These are phyloP conservation scores for Drosophila tsacasi DNA, from an alignment of 1,140 invertebrate genomes.

Conservation along the genomic window DNA sequence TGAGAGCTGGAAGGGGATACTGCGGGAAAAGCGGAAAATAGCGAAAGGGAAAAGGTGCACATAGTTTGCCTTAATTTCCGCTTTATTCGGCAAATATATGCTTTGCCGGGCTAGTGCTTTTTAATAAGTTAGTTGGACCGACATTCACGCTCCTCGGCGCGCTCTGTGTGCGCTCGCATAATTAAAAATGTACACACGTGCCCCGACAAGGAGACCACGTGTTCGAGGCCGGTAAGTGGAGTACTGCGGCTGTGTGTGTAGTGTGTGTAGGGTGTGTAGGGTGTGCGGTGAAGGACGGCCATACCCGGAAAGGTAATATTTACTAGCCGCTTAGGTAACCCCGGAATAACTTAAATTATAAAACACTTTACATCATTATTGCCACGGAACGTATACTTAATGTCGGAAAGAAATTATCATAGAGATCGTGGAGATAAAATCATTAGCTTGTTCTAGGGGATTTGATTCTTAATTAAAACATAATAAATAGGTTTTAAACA, in stretches of 20 bases:
- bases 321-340: conserved; percentile 10
- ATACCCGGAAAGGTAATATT: conserved; percentile 19
- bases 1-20: conserved; percentile 26
- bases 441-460: neutral
- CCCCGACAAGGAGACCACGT: conserved; percentile 27
- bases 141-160: conserved; percentile 53
- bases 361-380: conserved; percentile 23
- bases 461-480: neutral
- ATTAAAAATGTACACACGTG: conserved; percentile 79
- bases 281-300: conserved; percentile 4
- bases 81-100: conserved; percentile 68
- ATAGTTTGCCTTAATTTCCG: conserved; percentile 55
- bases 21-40: neutral
- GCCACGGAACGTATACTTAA: conserved; percentile 30
- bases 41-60: conserved; percentile 11
- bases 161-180: conserved; percentile 62
- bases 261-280: neutral
- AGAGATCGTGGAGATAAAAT: neutral
- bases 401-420: neutral
- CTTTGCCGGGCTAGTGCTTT: conserved; percentile 52
- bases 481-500: too few species aligned
- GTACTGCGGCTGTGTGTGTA: neutral
- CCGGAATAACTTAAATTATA: conserved; percentile 20
- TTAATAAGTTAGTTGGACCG: conserved; percentile 73
- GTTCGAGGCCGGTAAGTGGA: neutral